phyloP scores from a whole-genome alignment of 37 sponge, comb jelly and placozoan species.

The Theonella swinhoei region DNA sequence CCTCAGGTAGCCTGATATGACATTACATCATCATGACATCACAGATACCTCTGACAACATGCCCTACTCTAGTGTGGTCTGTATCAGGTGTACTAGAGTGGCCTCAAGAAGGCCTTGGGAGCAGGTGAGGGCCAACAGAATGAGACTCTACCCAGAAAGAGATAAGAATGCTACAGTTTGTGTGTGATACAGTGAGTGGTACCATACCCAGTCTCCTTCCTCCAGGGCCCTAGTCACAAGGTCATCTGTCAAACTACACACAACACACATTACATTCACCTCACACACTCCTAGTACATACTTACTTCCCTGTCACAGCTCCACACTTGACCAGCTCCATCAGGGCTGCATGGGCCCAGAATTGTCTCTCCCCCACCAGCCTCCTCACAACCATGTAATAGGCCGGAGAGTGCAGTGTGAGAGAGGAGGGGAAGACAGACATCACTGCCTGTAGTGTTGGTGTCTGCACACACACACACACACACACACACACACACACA shows the following conservation, averaged over 20 bases:
- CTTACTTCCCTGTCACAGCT: not conserved
- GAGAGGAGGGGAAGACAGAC: not conserved
- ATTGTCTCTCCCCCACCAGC: not conserved
- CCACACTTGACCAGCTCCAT: not conserved
- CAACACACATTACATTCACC: not conserved
- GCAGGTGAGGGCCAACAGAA: not conserved
- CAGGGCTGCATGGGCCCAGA: not conserved
- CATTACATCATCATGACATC: not conserved
- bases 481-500: not conserved
- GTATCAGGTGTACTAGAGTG: not conserved
- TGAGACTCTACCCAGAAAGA: too few species aligned
- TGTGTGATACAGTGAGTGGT: too few species aligned
- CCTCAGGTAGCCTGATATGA: not conserved
- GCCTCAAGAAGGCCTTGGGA: slow-evolving; percentile 8
- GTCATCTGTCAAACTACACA: not conserved
- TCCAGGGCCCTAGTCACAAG: not conserved
- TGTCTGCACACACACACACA: not conserved
- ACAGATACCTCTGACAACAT: not conserved
- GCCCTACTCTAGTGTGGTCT: not conserved
- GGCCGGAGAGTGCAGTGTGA: too few species aligned
- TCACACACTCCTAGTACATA: not conserved
- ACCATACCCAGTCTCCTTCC: slow-evolving; percentile 12
- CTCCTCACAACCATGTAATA: not conserved
- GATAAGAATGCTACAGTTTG: too few species aligned
- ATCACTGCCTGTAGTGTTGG: slow-evolving; percentile 4